Base-by-base conservation (phyloP, 2,113 vertebrate genomes). In the Prochilodus magdalenae region DNA sequence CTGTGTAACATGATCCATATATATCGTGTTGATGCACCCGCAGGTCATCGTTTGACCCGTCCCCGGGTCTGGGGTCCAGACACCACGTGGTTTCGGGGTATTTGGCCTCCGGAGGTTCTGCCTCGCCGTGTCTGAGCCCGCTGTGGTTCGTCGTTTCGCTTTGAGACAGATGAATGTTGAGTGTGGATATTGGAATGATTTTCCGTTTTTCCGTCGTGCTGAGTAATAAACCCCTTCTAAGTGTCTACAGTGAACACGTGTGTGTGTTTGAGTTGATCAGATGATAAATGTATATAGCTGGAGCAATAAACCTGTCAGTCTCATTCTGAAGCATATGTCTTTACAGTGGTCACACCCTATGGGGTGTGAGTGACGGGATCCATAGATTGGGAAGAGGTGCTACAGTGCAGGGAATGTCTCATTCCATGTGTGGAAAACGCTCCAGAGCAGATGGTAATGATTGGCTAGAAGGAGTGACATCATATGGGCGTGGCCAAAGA, bases 301-400 rank as follows among this genome's bases (percentile, higher is more conserved):
- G 88, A 89, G 87, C 85, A 93, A 93, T 93, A 93, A 93, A 87
- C 12, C 13, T 73, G 49, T 67, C 26, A 36, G 18, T 11, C 20
- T n/a, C 20, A 11, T 33, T 40, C 7, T 36, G 6, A 11, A 36
- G n/a, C n/a, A 66, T 16, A 18, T 75, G 40, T 63, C 44, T 11
- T 3, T 60, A 10, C 22, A 16, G 1, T 44, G 15, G 10, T 33
- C 33, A 36, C 33, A 15, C n/a, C 18, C 16, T 3, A 14, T 18
- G 5, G 0, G n/a, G n/a, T n/a, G n/a, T n/a, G n/a, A n/a, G n/a
- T n/a, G n/a, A n/a, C n/a, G n/a, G n/a, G n/a, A n/a, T n/a, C n/a
- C n/a, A n/a, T n/a, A n/a, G n/a, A n/a, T n/a, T n/a, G n/a, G n/a
- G n/a, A n/a, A n/a, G n/a, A n/a, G n/a, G n/a, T n/a, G n/a, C n/a